Evolutionary conservation across 2,888 invertebrate species (phyloP), one percentile per base, ranked within the genome.

Genomic region (Cerastis leucographa): DNA sequence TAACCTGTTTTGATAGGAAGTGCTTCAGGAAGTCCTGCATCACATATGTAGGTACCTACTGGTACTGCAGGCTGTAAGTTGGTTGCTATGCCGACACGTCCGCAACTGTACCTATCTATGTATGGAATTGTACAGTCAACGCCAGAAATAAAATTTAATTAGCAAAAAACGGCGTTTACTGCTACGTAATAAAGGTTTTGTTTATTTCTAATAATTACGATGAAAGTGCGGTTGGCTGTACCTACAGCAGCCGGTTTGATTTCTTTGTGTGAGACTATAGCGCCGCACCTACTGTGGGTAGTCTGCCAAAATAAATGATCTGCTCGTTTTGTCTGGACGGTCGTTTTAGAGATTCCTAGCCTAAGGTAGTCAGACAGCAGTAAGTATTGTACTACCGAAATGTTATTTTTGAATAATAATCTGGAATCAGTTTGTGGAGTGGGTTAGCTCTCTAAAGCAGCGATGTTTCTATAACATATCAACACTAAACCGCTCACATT

Each of bases 81-180:
- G 29, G 83, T 85, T 85, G 62, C 82, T 14, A 78, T 1, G 82
- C 71, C 17, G 12, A 8, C 19, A 29, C 56, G 84, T 85, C 81
- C 81, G 81, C 17, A 11, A 71, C 6, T 35, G 35, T 68, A 42
- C 5, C 25, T 6, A 29, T n/a, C 8, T 14, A 42, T 7, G 1
- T 35, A 35, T 2, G 14, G 4, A 22, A 19, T 8, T 42, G 9
- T 8, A 42, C 42, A 42, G 7, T 71, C 46, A 46, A 61, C 2
- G 11, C 46, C 35, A n/a, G 9, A 29, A 29, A 9, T 9, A 56
- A 56, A 25, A 56, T 7, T 29, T 11, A 3, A 14, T 17, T 5
- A 22, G 14, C 9, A 7, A 54, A 44, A 71, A 29, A 7, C 42
- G 25, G 61, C 44, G 35, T 22, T 62, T 79, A 44, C 14, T 14